These are phyloP conservation scores for Gopherus evgoodei DNA, from an alignment of 2,113 vertebrate species.

Conservation along the genomic window DNA sequence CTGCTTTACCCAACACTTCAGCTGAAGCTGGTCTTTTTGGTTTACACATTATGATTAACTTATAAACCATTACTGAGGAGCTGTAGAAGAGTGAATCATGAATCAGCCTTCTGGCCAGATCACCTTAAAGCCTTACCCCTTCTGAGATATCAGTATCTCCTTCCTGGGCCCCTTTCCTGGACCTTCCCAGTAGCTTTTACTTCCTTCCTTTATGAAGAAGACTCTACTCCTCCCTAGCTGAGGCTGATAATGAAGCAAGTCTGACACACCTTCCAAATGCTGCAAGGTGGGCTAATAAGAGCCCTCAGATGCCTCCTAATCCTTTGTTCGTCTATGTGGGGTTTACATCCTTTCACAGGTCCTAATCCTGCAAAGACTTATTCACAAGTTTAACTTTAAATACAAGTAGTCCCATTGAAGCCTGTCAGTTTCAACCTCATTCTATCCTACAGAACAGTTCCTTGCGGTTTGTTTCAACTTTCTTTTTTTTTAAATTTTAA, in stretches of 20 bases:
- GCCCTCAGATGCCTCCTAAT: neutral
- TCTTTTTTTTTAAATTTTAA: neutral
- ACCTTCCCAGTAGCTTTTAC: neutral
- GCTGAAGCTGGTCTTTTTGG: rapidly evolving
- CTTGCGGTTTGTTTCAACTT: neutral
- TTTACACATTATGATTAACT: rapidly evolving
- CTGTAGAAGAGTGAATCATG: too few relatives aligned
- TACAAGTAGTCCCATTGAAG: neutral
- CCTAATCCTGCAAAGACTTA: rapidly evolving
- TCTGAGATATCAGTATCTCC: neutral
- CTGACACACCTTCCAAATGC: neutral
- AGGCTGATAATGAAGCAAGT: neutral
- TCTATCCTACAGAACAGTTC: rapidly evolving
- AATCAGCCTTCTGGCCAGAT: too few relatives aligned
- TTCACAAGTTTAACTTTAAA: neutral
- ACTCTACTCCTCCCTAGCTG: neutral
- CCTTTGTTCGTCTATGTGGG: neutral
- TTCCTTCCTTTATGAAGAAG: neutral
- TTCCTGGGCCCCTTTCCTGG: neutral
- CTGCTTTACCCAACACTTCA: neutral
- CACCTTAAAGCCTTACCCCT: too few relatives aligned
- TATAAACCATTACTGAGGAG: neutral
- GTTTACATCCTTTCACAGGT: neutral
- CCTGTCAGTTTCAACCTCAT: neutral
- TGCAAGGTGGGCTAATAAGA: neutral